Evolutionary conservation across 2,113 vertebrate species (phyloP), one percentile per base, ranked within the genome.

Genomic region (Varanus salvator): DNA sequence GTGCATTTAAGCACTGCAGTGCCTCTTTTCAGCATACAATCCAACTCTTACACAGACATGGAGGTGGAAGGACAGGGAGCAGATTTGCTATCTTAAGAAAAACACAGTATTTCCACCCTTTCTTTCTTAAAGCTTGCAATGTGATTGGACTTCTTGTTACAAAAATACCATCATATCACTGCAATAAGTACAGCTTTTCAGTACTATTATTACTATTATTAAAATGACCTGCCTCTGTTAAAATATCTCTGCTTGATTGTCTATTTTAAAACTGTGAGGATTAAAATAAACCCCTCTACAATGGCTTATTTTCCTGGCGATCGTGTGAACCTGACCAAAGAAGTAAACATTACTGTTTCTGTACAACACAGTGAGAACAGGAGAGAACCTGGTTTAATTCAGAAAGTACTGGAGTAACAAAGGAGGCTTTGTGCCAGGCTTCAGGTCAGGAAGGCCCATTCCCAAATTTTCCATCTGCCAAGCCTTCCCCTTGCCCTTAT

Each of bases 131-230:
- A 80, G 66, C 31, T 54, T 38, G 48, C 64, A n/a, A 52, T 74
- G 25, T 38, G 8, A 87, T 52, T 80, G 8, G 44, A 80, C 50
- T 69, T 17, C 48, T 14, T 25, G 1, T 78, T 87, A 52, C 60
- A 87, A 80, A 54, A 80, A 87, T 69, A 80, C 31, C 48, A n/a
- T n/a, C 50, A n/a, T 74, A 7, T 75, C 66, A n/a, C 71, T n/a
- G 68, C 84, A 85, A 14, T 25, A 76, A 44, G 34, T 25, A 1
- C 52, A 76, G 17, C 25, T 9, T 77, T 48, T 38, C 50, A 25
- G 75, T 54, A 74, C 14, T 68, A 68, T 85, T 52, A 64, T 29
- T 9, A 85, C 15, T 60, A 60, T 60, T 60, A 60, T 60, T 60
- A 60, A 85, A 76, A 77, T 57, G 5, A n/a, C 50, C 6, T 29